A percentile compares a stretch with the other conserved stretches of the same genome.
Conservation (phyloP, 2,888 invertebrate genomes). For the Parasteatoda lunata region DNA sequence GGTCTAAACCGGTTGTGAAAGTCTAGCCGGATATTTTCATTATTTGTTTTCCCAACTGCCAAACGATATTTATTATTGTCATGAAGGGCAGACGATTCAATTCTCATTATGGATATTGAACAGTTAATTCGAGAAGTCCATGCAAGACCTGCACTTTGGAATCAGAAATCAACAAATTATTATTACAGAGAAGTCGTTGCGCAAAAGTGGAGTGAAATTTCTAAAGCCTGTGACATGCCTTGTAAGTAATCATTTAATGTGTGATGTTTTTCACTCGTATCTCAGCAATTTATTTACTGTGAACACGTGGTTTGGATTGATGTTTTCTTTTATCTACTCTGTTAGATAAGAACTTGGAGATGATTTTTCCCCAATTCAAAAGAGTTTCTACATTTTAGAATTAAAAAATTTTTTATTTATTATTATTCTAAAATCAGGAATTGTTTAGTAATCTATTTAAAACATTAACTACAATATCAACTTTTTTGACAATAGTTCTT, state of each 20-base stretch:
- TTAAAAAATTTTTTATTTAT: too few relatives aligned
- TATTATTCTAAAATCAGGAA: too few relatives aligned
- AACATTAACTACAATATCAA: too few relatives aligned
- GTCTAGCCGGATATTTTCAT: neutral
- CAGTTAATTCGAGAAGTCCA: conserved; percentile 7
- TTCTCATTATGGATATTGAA: conserved; percentile 6
- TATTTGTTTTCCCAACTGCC: neutral
- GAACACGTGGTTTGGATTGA: too few relatives aligned
- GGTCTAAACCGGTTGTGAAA: conserved; percentile 12
- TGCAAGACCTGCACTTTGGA: neutral
- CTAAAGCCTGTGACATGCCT: conserved; percentile 9
- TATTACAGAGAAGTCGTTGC: conserved; percentile 13
- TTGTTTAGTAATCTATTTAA: too few relatives aligned
- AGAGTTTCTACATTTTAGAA: too few relatives aligned
- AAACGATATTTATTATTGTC: neutral
- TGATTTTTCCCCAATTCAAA: too few relatives aligned
- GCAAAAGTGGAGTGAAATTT: conserved; percentile 2
- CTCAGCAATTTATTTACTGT: too few relatives aligned
- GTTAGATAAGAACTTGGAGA: too few relatives aligned
- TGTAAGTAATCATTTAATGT: neutral
- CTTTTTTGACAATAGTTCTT: too few relatives aligned
- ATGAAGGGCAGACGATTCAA: neutral
- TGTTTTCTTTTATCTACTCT: too few relatives aligned
- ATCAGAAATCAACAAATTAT: conserved; percentile 9
- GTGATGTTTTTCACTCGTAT: too few relatives aligned